These are phyloP conservation scores for Acronicta leporina DNA, from an alignment of 2,888 invertebrate species.

Conservation along the genomic window DNA sequence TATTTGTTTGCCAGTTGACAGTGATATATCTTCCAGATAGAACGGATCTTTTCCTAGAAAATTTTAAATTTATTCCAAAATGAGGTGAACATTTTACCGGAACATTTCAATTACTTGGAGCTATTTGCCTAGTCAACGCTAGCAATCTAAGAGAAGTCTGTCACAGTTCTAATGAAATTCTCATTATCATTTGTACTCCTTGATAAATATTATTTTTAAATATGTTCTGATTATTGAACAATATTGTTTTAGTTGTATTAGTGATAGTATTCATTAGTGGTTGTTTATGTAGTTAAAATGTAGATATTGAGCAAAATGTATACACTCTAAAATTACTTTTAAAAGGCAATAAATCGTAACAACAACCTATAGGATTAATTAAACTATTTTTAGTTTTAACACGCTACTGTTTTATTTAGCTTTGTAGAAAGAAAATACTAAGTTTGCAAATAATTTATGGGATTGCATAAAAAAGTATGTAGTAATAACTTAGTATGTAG, in stretches of 20 bases:
- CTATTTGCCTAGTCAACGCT: conserved; percentile 22
- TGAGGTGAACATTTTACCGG: conserved; percentile 29
- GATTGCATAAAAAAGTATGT: no score
- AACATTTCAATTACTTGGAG: conserved; percentile 38
- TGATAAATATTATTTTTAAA: no score
- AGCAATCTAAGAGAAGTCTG: conserved; percentile 15
- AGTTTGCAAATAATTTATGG: no score
- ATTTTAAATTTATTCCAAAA: conserved; percentile 27
- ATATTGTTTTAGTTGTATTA: no score
- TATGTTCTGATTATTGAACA: no score
- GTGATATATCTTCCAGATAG: conserved; percentile 34
- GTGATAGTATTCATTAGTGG: conserved; percentile 10
- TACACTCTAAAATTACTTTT: conserved; percentile 13
- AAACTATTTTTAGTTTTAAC: conserved; percentile 5
- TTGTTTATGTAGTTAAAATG: not conserved
- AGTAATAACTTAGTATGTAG: no score
- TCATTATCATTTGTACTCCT: no score
- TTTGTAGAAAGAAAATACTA: not conserved
- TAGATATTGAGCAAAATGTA: conserved; percentile 1
- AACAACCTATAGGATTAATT: conserved; percentile 2
- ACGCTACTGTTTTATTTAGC: conserved; percentile 14
- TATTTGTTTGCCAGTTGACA: conserved; percentile 43
- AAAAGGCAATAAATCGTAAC: conserved; percentile 8
- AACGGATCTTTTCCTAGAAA: conserved; percentile 15
- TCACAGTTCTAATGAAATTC: no score